Evolutionary conservation across 2,888 invertebrate genomes (phyloP).

Genomic region (Dynastes hyllus): DNA sequence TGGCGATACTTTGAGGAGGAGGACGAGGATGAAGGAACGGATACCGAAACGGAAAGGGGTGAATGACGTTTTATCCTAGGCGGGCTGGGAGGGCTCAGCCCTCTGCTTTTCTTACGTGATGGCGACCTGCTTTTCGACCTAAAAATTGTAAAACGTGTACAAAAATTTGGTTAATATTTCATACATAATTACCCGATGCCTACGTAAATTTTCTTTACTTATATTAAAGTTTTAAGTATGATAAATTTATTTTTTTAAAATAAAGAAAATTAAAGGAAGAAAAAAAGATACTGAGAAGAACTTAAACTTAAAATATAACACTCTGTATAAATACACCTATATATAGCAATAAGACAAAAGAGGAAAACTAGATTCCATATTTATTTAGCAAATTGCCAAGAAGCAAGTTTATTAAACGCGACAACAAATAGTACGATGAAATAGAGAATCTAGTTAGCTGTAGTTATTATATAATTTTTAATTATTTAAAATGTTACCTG

Average conservation of each 20-base stretch:
- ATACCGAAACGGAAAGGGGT: slow-evolving; percentile 56
- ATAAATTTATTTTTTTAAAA: slow-evolving; percentile 1
- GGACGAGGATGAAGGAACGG: slow-evolving; percentile 61
- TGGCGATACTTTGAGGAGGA: slow-evolving; percentile 58
- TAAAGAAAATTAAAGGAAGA: too few relatives aligned
- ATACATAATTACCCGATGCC: slow-evolving; percentile 36
- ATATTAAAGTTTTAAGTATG: background rate
- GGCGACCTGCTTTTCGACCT: slow-evolving; percentile 71
- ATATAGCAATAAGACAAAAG: background rate
- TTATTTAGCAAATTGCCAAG: background rate
- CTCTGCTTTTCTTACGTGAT: slow-evolving; percentile 66
- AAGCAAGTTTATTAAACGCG: background rate
- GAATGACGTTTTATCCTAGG: slow-evolving; percentile 69
- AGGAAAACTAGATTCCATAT: background rate
- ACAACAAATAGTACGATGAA: background rate
- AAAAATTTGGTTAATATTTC: slow-evolving; percentile 47
- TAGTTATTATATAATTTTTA: slow-evolving; percentile 40
- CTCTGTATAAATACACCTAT: background rate
- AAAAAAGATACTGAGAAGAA: too few relatives aligned
- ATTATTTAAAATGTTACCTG: slow-evolving; percentile 65
- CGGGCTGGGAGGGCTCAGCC: slow-evolving; percentile 68
- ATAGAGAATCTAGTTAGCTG: slow-evolving; percentile 24
- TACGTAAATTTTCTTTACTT: slow-evolving; percentile 5
- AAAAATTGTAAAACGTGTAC: slow-evolving; percentile 51
- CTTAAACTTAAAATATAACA: slow-evolving; percentile 5